phyloP scores from a whole-genome alignment of 2,113 vertebrate species.

The Sisor rabdophorus region DNA sequence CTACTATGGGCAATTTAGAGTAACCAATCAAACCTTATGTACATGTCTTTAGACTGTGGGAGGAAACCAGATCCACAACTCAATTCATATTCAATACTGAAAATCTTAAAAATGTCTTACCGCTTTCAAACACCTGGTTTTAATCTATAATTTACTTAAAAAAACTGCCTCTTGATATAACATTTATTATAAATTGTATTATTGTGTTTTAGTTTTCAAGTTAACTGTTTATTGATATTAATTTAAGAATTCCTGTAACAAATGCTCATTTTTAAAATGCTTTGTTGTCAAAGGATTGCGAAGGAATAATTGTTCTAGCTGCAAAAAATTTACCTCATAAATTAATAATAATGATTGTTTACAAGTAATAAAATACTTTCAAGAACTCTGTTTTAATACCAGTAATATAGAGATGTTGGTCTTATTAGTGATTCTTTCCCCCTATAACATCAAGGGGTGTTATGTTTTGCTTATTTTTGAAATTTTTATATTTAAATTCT shows the following conservation, averaged over 20 bases:
- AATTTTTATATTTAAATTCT: not conserved
- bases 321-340: too few species aligned
- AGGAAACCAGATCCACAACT: too few species aligned
- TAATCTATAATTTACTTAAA: not conserved
- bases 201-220: not conserved
- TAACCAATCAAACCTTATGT: too few species aligned
- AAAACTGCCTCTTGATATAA: not conserved
- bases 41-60: too few species aligned
- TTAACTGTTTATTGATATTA: not conserved
- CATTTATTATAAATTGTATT: not conserved
- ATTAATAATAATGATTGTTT: not conserved
- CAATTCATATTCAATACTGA: too few species aligned
- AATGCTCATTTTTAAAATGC: not conserved
- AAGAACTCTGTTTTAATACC: not conserved
- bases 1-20: too few species aligned
- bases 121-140: too few species aligned
- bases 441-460: not conserved
- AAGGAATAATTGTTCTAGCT: not conserved
- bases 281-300: not conserved
- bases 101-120: too few species aligned
- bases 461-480: not conserved
- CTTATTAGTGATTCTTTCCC: not conserved
- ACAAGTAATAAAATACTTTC: not conserved
- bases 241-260: not conserved
- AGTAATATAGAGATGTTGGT: not conserved